A percentile compares a stretch with the other conserved stretches of the same genome.
Conservation (phyloP, 1,140 invertebrate species). For the Trachelipus rathkii region DNA sequence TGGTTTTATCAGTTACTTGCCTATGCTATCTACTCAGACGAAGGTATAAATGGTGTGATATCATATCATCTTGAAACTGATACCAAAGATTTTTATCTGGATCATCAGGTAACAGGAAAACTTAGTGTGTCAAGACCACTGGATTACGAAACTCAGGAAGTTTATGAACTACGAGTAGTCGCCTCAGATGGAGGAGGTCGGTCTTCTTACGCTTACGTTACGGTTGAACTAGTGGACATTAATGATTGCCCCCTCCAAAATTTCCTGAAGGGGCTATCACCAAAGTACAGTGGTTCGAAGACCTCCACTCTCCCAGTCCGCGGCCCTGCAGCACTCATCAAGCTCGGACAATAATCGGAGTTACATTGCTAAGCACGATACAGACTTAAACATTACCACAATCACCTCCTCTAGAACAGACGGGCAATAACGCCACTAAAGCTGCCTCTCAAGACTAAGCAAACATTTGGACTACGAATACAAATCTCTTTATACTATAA, state of each 20-base stretch:
- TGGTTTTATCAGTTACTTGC: slow-evolving; percentile 54
- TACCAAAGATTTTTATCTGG: slow-evolving; percentile 76
- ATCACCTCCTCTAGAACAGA: too few species aligned
- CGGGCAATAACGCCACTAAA: too few species aligned
- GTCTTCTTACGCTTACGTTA: slow-evolving; percentile 58
- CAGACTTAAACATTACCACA: too few species aligned
- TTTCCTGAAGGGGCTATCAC: slow-evolving; percentile 55
- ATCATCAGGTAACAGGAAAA: slow-evolving; percentile 70
- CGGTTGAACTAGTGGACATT: slow-evolving; percentile 72
- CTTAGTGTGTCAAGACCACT: slow-evolving; percentile 68
- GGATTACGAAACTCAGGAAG: slow-evolving; percentile 75
- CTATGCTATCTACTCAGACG: slow-evolving; percentile 53
- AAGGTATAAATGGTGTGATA: slow-evolving; percentile 67
- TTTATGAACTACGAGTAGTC: slow-evolving; percentile 76
- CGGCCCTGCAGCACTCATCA: too few species aligned
- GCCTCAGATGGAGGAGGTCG: slow-evolving; percentile 70
- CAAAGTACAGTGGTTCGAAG: slow-evolving; percentile 78
- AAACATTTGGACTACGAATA: slow-evolving; percentile 78
- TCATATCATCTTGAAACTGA: slow-evolving; percentile 76
- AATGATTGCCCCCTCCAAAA: slow-evolving; percentile 81
- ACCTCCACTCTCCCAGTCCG: too few species aligned
- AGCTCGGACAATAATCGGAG: too few species aligned
- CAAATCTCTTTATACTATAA: slow-evolving; percentile 79
- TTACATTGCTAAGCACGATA: too few species aligned
- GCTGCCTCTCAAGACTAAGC: slow-evolving; percentile 73